Evolutionary conservation across 2,797 vertebrate species (phyloP).

Genomic region (Strix occidentalis): DNA sequence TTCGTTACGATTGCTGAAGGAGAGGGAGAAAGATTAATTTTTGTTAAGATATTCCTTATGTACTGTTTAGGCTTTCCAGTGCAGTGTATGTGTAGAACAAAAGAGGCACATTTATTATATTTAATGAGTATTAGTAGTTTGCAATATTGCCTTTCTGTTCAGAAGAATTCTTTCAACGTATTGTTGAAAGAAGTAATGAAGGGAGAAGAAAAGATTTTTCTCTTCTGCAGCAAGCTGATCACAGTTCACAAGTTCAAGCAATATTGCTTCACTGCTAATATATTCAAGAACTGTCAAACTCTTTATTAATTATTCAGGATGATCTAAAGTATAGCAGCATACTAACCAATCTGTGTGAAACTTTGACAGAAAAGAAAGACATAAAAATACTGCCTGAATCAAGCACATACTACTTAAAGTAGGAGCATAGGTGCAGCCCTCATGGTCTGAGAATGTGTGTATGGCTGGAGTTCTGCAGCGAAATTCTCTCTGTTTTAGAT

Average conservation of each 20-base stretch:
- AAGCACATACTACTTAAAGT: background rate
- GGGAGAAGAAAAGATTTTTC: conserved; percentile 6
- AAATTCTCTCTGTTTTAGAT: background rate
- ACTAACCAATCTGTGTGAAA: background rate
- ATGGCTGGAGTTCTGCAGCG: background rate
- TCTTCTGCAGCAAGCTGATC: background rate
- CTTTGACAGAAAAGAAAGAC: background rate
- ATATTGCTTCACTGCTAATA: conserved; percentile 33
- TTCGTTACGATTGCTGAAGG: background rate
- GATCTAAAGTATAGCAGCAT: conserved; percentile 16
- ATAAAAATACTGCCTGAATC: background rate
- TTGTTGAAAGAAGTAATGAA: conserved; percentile 25
- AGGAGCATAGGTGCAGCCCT: background rate
- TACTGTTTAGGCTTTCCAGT: conserved; percentile 2
- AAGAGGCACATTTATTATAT: conserved; percentile 16
- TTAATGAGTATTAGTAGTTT: conserved; percentile 13
- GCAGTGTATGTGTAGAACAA: background rate
- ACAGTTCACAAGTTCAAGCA: conserved; percentile 58
- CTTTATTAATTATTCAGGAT: conserved; percentile 63
- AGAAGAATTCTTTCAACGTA: background rate
- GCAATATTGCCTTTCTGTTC: conserved; percentile 22
- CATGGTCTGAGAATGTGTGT: background rate
- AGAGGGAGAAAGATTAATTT: background rate
- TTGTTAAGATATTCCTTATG: conserved; percentile 12
- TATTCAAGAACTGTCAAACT: conserved; percentile 45